Evolutionary conservation across 2,113 vertebrate species (phyloP).

Genomic region (Gorsachius goisagi): DNA sequence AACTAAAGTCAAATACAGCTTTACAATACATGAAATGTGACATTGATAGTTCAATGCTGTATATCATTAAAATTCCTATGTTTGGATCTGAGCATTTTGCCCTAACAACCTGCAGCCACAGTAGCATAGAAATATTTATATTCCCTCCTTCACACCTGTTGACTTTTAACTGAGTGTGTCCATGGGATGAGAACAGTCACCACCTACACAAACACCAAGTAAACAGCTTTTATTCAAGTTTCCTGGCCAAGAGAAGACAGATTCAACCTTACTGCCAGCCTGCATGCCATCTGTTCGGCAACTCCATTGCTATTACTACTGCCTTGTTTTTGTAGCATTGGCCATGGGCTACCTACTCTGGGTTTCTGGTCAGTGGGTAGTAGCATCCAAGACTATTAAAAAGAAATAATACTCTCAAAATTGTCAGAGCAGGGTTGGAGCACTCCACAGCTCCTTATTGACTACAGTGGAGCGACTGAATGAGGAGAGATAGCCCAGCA

Average conservation of each 20-base stretch:
- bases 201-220: background rate
- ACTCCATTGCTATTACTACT: background rate
- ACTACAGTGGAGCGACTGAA: background rate
- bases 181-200: background rate
- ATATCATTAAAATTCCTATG: background rate
- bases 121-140: conserved; percentile 9
- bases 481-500: background rate
- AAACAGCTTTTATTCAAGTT: background rate
- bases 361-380: background rate
- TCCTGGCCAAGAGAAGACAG: background rate
- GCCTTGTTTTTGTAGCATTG: background rate
- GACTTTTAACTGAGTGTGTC: background rate
- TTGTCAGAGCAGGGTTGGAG: background rate
- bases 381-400: background rate
- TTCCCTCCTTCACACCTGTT: background rate
- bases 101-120: background rate
- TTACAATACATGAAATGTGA: background rate
- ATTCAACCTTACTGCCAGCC: background rate
- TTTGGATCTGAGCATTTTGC: background rate
- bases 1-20: background rate
- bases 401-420: background rate
- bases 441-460: background rate
- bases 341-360: background rate
- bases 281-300: background rate
- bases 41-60: background rate